Percentiles rank a stretch among this genome's conserved stretches.
phyloP scores from a whole-genome alignment of 2,113 vertebrate species.

The Leptosomus discolor region DNA sequence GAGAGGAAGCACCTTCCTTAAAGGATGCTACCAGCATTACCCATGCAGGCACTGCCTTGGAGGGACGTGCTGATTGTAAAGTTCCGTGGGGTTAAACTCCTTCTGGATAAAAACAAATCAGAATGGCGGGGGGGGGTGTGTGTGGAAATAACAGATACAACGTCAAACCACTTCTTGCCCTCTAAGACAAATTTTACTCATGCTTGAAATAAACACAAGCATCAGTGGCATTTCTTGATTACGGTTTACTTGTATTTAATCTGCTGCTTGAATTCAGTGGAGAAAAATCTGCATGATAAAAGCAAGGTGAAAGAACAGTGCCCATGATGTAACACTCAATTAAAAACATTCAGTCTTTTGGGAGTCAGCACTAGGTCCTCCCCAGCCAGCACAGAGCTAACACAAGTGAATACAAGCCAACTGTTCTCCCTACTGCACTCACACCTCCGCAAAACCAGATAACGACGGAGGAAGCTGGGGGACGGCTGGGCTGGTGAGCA shows the following conservation, averaged over 20 bases:
- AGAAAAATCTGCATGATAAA: not conserved
- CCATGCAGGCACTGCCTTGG: not conserved
- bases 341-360: not conserved
- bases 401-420: not conserved
- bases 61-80: fast-evolving
- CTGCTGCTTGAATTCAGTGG: not conserved
- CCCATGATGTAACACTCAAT: not conserved
- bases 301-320: not conserved
- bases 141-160: not conserved
- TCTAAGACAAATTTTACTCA: not conserved
- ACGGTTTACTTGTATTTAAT: not conserved
- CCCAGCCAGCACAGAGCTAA: not conserved
- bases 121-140: not conserved
- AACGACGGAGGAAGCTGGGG: not conserved
- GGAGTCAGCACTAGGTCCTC: not conserved
- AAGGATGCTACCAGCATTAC: not conserved
- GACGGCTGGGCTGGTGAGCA: not conserved
- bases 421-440: not conserved
- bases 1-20: not conserved
- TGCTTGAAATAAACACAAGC: not conserved
- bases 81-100: not conserved
- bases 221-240: not conserved
- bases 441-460: not conserved
- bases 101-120: not conserved
- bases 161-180: not conserved